Base-by-base conservation (phyloP, 2,113 vertebrate genomes). In the Miniopterus natalensis region DNA sequence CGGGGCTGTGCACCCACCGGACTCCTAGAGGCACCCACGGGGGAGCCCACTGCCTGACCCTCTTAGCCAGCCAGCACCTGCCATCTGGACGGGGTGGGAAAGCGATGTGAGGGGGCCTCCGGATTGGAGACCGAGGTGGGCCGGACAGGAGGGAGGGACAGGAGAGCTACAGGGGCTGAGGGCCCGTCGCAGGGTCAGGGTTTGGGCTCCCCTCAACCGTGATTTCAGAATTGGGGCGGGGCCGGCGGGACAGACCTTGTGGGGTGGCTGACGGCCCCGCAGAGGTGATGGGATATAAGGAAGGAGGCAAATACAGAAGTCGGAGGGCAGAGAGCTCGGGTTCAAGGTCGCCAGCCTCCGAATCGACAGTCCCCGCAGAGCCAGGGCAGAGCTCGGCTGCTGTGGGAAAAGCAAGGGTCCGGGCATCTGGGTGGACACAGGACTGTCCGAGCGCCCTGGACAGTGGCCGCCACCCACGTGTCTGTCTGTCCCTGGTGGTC, bases 401-500 rank as follows among this genome's bases (percentile, higher is more conserved):
- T 14, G 0, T 1, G 1, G 36, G 53, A 21, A 18, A 2, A 9
- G 40, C 5, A 12, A 21, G 78, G 51, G 31, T 1, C 65, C 0
- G 36, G 1, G 63, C 29, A 2, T 1, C 6, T 0, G 40, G 21
- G 2, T 8, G 21, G 51, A 40, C 10, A 1, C 2, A 5, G 29
- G 6, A 2, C 1, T 4, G 12, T 6, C 18, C 0, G 0, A 1
- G 23, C 1, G 18, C 20, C 27, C n/a, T 0, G 3, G 36, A 1
- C 0, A 2, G 12, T 8, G 65, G 6, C 42, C 6, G 9, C 8
- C 29, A 3, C 9, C 20, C 8, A 5, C 0, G 63, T n/a, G 47
- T 13, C 47, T 4, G 1, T 14, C 31, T 18, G 14, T 6, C 18
- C 59, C 75, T 14, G 2, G 0, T 0, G 10, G 47, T 21, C 31